Evolutionary conservation across 2,113 vertebrate species (phyloP), one percentile per base, ranked within the genome.

Genomic region (Semicossyphus pulcher): DNA sequence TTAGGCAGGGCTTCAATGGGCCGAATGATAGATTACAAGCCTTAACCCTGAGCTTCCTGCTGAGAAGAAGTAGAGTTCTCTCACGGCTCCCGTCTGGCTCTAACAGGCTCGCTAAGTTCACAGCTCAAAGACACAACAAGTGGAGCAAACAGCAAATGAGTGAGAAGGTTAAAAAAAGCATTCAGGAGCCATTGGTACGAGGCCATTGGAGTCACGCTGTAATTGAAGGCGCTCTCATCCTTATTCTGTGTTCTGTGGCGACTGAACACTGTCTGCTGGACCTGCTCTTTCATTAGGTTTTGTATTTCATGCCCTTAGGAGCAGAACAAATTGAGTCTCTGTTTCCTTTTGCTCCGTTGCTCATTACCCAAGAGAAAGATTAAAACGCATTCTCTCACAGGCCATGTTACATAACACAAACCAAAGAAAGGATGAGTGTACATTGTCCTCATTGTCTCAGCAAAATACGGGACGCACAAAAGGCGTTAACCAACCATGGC

Each of bases 251-350:
- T 52, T 71, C 72, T 52, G 64, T 74, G 60, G 83, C 44, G 23
- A 85, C 63, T 41, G 75, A 87, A 66, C 75, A 54, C 52, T 80
- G 78, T 79, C 72, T 80, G 71, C 68, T 62, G 81, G 83, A 78
- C 85, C 80, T 68, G 65, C 72, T 73, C 79, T 88, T 88, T 90
- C 87, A 90, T 91, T 86, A 88, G 74, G 57, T 76, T 89, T 86
- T 85, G 71, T 74, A 86, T 90, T 91, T 91, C 42, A 81, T 86
- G 85, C 45, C 64, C 88, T 88, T 31, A 69, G 83, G 78, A 91
- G 76, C 45, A 88, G 76, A 89, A 89, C 89, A 91, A 76, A 93
- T 89, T 85, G 86, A 70, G 84, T 76, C 76, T 52, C 73, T 89
- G 63, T 74, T 90, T 93, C 83, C 81, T 82, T 66, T 48, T 84